Evolutionary conservation across 2,113 vertebrate species (phyloP), one percentile per base, ranked within the genome.

Genomic region (Tylochromis polylepis): DNA sequence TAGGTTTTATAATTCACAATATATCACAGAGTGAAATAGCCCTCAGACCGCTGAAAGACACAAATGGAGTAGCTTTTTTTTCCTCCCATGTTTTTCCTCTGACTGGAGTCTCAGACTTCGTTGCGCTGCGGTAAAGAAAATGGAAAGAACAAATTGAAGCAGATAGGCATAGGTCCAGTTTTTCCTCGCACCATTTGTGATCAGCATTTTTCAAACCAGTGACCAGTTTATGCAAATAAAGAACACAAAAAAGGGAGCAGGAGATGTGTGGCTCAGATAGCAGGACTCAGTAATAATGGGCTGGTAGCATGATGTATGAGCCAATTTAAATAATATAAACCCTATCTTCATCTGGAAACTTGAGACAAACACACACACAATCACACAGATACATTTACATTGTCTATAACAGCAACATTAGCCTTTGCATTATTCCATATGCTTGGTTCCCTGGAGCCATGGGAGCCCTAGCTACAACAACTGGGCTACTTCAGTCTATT

Each of bases 151-250:
- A 90, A 89, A 87, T 91, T 88, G 75, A 79, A 93, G 91, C 92
- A 65, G 93, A 95, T 93, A 94, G 88, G 92, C 92, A 90, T 16
- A 27, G 77, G 65, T 94, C 91, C 92, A 94, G 85, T 27, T 87
- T 85, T 85, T 81, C 65, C 89, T 90, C 58, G 93, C 93, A 83
- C 88, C 93, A 95, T 95, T 94, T 91, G 88, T 77, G 83, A 86
- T 85, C 86, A 85, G 55, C 84, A 24, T 89, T 91, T 87, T 92
- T 94, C 88, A 85, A 92, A 84, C 80, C 75, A 11, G 59, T 94
- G 93, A 95, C 93, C 95, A 93, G 93, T 95, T 95, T 93, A 95
- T 94, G 86, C 93, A 95, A 95, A 95, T 95, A 94, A 79, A 92
- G 86, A 85, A 70, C 79, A 90, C 65, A 86, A 87, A 93, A 38